Conservation (phyloP, 2,113 vertebrate species). For the Tychaedon coryphoeus region DNA sequence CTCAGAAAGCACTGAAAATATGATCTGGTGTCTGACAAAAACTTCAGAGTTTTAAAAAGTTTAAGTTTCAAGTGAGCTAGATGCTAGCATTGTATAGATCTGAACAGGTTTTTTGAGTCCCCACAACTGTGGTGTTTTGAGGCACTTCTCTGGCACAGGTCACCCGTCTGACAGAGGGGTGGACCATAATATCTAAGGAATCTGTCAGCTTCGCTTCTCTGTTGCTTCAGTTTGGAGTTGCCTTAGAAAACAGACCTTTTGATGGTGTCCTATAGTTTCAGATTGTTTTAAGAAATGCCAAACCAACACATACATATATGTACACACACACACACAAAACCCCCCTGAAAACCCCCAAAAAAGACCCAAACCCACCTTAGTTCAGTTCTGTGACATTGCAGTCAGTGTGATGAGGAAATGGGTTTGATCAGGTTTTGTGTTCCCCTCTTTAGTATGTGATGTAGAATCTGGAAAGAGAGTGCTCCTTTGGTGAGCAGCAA, state of each 20-base stretch:
- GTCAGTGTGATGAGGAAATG: neutral
- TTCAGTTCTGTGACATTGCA: neutral
- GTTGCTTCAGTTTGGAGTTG: neutral
- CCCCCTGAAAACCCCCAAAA: too few species aligned
- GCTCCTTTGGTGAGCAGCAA: neutral
- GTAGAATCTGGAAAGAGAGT: neutral
- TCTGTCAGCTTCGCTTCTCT: neutral
- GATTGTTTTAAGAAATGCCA: neutral
- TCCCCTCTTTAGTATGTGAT: neutral
- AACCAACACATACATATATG: neutral
- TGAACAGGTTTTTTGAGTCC: neutral
- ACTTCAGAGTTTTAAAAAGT: neutral
- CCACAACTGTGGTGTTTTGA: neutral
- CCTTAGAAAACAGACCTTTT: neutral
- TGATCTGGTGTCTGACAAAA: neutral
- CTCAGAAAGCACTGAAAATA: neutral
- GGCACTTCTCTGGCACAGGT: neutral
- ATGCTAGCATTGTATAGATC: neutral
- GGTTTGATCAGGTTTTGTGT: neutral
- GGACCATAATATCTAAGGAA: neutral
- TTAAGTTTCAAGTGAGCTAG: neutral
- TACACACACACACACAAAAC: accelerated
- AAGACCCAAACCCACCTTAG: neutral
- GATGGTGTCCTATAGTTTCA: neutral
- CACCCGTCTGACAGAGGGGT: neutral